These are phyloP conservation scores for Trisateles emortualis DNA, from an alignment of 2,888 invertebrate genomes.

Conservation along the genomic window DNA sequence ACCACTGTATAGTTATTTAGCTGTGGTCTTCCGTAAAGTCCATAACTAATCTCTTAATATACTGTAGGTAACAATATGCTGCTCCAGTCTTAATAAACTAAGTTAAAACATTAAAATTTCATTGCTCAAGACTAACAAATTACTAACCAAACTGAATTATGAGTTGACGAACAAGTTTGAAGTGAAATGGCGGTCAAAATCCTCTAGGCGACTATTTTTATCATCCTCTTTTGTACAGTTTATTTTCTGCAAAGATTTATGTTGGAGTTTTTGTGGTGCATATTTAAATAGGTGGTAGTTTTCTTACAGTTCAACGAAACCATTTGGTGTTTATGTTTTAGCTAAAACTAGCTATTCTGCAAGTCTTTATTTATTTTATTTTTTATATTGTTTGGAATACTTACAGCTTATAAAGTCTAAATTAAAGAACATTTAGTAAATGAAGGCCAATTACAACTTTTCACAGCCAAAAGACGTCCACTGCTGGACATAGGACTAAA, in stretches of 20 bases:
- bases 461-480: no score
- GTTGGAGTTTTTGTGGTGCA: background rate
- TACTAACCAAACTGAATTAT: background rate
- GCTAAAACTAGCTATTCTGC: background rate
- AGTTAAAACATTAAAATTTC: background rate
- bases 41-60: no score
- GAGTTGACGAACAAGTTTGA: background rate
- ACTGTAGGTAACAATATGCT: background rate
- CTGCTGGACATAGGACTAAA: no score
- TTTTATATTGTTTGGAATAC: no score
- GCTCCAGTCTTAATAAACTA: background rate
- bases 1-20: no score
- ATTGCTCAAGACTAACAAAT: background rate
- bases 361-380: no score
- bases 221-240: background rate
- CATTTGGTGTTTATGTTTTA: background rate
- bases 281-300: background rate
- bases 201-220: background rate
- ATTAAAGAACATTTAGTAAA: no score
- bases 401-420: no score
- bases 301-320: conserved; percentile 5
- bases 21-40: no score
- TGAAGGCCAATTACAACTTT: no score
- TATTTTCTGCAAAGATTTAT: background rate
- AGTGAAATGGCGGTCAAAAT: background rate